Evolutionary conservation across 2,888 invertebrate genomes (phyloP).

Genomic region (Callosobruchus maculatus): DNA sequence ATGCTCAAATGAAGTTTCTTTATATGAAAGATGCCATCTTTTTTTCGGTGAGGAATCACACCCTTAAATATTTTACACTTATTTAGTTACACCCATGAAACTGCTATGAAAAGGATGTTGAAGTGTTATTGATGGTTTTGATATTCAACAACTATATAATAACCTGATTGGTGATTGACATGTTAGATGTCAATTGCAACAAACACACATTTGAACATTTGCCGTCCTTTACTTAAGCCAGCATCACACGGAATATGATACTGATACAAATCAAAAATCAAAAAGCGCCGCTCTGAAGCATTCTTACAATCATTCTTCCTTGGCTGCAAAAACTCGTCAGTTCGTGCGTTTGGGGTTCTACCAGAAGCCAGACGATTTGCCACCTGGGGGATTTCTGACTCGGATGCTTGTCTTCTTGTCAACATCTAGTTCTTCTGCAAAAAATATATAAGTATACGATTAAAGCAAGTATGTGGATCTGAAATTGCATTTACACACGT

Average conservation of each 20-base stretch:
- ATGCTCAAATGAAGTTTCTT: no score
- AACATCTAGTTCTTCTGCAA: constrained; percentile 73
- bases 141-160: no score
- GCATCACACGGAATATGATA: neutral
- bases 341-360: constrained; percentile 49
- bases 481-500: no score
- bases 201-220: neutral
- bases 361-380: constrained; percentile 83
- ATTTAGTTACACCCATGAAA: no score
- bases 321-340: neutral
- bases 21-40: no score
- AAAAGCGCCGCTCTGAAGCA: neutral
- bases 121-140: no score
- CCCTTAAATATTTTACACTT: no score
- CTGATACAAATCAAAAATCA: neutral
- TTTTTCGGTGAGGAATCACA: no score
- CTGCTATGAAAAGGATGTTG: no score
- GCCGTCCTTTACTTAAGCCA: no score
- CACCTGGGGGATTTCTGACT: constrained; percentile 87
- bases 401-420: constrained; percentile 77
- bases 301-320: neutral
- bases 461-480: no score
- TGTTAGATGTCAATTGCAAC: neutral
- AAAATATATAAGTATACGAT: no score
- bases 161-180: neutral